Base-by-base conservation (phyloP, 1,140 invertebrate species). In the Cotesia typhae region DNA sequence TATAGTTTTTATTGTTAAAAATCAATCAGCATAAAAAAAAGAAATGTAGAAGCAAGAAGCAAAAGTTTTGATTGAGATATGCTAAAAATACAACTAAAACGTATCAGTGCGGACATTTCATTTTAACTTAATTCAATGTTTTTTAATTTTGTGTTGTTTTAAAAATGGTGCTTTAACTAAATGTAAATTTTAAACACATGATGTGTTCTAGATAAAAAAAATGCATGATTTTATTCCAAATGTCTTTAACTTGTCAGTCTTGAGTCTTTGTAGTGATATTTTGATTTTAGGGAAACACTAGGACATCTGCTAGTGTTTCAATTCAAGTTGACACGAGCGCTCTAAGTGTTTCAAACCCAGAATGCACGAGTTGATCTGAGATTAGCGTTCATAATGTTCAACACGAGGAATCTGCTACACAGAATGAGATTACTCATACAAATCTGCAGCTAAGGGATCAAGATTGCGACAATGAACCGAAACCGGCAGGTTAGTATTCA, bases 241-340 rank as follows among this genome's bases (percentile, higher is more conserved):
- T 0, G 41, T 41, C 47, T 14, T 14, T 67, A 67, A 51, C 47
- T 67, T n/a, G n/a, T 67, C 28, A 67, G 65, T 6, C 9, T 67
- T 37, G 47, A 17, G 4, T 41, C 65, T 67, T 52, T 17, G 51
- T 67, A 0, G 28, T 2, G 65, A 67, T 67, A 37, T 28, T 67
- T 67, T 3, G 37, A 52, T 67, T 68, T 28, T 51, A 68, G 67
- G 51, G 7, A 55, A 68, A 68, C 67, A 68, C 67, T 55, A 68
- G 3, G 64, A 67, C 20, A 10, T 67, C 64, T 4, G 41, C 51
- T 2, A 6, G 37, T 67, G 10, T 3, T 41, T 67, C 1, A 7
- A 17, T 9, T 67, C 64, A 41, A 28, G 41, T 10, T 65, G 63
- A 35, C 1, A 67, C 66, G 20, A 68, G 67, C 47, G 20, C 51